Percentiles rank a stretch among this genome's conserved stretches.
These are phyloP conservation scores for Mya arenaria DNA, from an alignment of 1,140 invertebrate genomes.

Conservation along the genomic window DNA sequence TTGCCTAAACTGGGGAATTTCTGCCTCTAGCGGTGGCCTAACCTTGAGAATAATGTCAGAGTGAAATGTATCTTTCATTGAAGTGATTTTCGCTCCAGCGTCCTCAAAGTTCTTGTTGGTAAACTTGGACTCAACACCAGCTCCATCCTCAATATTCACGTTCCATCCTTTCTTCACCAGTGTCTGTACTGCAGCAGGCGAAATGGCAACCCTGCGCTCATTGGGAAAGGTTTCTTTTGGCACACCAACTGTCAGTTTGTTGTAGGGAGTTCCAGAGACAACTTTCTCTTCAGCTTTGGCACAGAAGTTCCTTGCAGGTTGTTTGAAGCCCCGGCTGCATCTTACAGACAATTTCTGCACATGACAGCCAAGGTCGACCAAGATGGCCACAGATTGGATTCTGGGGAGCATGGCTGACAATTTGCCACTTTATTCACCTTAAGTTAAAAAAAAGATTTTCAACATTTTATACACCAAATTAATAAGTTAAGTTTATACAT, in stretches of 20 bases:
- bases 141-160: conserved; percentile 90
- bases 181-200: conserved; percentile 87
- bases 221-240: conserved; percentile 87
- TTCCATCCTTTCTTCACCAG: conserved; percentile 92
- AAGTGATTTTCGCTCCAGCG: conserved; percentile 88
- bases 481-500: background rate
- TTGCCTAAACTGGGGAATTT: conserved; percentile 86
- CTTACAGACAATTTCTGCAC: conserved; percentile 70
- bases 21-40: conserved; percentile 86
- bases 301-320: conserved; percentile 64
- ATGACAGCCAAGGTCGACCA: conserved; percentile 73
- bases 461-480: too few relatives aligned
- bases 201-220: conserved; percentile 87
- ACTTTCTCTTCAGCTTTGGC: conserved; percentile 71
- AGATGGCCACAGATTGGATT: conserved; percentile 67
- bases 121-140: conserved; percentile 90
- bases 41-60: conserved; percentile 94
- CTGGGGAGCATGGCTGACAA: conserved; percentile 68
- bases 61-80: conserved; percentile 85
- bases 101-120: conserved; percentile 88
- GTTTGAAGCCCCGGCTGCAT: conserved; percentile 74
- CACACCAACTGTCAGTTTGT: conserved; percentile 89
- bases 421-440: too few relatives aligned
- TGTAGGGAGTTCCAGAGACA: conserved; percentile 86
- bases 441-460: too few relatives aligned